Evolutionary conservation across 2,888 invertebrate genomes (phyloP).

Genomic region (Lycia hirtaria): DNA sequence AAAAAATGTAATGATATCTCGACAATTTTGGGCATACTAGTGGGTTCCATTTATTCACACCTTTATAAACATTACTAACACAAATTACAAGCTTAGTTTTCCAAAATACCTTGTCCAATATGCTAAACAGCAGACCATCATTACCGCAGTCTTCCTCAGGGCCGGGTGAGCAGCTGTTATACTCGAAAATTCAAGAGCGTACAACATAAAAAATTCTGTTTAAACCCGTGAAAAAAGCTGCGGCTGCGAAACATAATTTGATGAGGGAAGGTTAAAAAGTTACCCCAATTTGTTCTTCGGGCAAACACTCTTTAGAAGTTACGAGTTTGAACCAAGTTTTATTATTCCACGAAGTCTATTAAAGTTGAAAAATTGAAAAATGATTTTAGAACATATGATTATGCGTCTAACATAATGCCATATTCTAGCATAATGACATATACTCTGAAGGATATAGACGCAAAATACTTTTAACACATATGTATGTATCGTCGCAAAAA

Average conservation of each 20-base stretch:
- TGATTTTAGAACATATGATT: slow-evolving; percentile 7
- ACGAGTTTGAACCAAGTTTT: slow-evolving; percentile 40
- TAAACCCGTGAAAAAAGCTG: slow-evolving; percentile 46
- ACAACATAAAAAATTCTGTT: slow-evolving; percentile 52
- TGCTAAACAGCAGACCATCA: slow-evolving; percentile 11
- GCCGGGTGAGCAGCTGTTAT: slow-evolving; percentile 23
- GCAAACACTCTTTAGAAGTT: slow-evolving; percentile 52
- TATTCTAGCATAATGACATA: no score
- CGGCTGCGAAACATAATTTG: slow-evolving; percentile 56
- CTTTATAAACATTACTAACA: background rate
- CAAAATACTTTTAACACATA: no score
- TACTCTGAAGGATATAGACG: no score
- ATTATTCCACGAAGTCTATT: slow-evolving; percentile 36
- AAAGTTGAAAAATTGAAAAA: slow-evolving; percentile 34
- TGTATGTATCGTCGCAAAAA: no score
- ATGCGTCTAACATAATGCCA: background rate
- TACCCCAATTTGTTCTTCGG: slow-evolving; percentile 55
- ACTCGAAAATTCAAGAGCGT: slow-evolving; percentile 37
- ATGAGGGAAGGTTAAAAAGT: slow-evolving; percentile 63
- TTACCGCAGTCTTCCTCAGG: slow-evolving; percentile 12
- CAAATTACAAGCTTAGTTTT: background rate
- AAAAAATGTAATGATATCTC: no score
- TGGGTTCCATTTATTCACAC: no score
- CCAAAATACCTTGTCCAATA: background rate
- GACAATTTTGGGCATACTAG: no score